Percentiles rank a stretch among this genome's conserved stretches.
Conservation (phyloP, 2,888 invertebrate species). For the Drosophila fungiperda region DNA sequence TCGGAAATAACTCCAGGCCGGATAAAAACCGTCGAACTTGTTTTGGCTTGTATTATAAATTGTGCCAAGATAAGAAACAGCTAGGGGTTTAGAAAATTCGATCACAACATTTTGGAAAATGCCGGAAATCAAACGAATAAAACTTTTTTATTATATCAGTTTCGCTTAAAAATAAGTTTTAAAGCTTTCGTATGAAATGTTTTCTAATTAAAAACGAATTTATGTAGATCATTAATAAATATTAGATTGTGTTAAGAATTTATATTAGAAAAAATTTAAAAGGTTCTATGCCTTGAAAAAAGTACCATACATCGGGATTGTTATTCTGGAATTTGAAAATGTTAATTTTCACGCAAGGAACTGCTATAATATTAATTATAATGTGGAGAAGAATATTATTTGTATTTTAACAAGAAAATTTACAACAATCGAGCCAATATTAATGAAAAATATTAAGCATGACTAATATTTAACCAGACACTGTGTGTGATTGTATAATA, state of each 20-base stretch:
- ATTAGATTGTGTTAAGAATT: not conserved
- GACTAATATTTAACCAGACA: not conserved
- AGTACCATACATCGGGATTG: not conserved
- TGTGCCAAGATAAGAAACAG: not conserved
- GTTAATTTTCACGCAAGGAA: not conserved
- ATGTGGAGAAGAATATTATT: not conserved
- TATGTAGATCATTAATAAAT: not conserved
- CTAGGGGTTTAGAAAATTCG: not conserved
- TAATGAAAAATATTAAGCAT: not conserved
- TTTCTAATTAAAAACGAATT: not conserved
- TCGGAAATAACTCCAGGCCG: not conserved
- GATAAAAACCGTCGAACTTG: not conserved
- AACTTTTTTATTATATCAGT: not conserved
- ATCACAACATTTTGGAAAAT: not conserved
- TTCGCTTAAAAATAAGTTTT: not conserved
- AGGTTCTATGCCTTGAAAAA: not conserved
- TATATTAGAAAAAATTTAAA: not conserved
- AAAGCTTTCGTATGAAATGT: not conserved
- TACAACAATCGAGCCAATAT: not conserved
- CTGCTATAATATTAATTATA: not conserved
- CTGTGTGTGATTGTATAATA: not conserved
- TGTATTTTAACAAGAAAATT: not conserved
- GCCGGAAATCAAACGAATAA: not conserved
- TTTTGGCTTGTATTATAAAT: not conserved
- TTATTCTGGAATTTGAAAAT: not conserved